Evolutionary conservation across 2,113 vertebrate species (phyloP).

Genomic region (Sterrhoptilus dennistouni): DNA sequence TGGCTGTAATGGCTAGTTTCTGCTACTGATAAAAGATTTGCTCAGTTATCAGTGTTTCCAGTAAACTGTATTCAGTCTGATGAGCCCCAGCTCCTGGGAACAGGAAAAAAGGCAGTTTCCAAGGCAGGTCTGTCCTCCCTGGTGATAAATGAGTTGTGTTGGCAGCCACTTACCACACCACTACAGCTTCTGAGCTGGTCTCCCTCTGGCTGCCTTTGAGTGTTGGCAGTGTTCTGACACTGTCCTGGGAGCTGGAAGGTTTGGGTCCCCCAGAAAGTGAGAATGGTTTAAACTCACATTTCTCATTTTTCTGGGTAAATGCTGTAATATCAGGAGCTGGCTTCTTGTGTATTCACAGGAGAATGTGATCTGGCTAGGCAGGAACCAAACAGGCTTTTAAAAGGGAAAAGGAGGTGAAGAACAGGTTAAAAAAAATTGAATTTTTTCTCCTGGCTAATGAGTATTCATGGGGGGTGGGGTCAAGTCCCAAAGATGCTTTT

Average conservation of each 20-base stretch:
- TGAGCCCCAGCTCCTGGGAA: not conserved
- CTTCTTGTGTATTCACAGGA: rapidly evolving
- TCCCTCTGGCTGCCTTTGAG: not conserved
- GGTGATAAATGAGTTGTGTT: not conserved
- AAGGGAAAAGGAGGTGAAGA: not conserved
- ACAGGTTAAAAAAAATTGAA: not conserved
- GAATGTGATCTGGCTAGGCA: rapidly evolving
- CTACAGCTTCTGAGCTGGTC: not conserved
- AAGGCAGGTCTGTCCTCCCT: not conserved
- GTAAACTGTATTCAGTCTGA: not conserved
- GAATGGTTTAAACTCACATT: not conserved
- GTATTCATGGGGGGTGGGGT: rapidly evolving
- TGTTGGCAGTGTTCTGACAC: not conserved
- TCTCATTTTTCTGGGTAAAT: not conserved
- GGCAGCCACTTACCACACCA: not conserved
- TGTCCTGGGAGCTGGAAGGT: not conserved
- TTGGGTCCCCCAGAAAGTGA: rapidly evolving
- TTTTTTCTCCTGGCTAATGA: not conserved
- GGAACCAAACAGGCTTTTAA: not conserved
- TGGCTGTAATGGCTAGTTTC: not conserved
- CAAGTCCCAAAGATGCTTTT: not conserved
- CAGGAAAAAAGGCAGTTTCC: not conserved
- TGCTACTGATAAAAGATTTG: not conserved
- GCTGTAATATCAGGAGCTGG: rapidly evolving
- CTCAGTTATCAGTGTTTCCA: not conserved